phyloP scores from a whole-genome alignment of 2,888 invertebrate species.

The Melipona beecheii region DNA sequence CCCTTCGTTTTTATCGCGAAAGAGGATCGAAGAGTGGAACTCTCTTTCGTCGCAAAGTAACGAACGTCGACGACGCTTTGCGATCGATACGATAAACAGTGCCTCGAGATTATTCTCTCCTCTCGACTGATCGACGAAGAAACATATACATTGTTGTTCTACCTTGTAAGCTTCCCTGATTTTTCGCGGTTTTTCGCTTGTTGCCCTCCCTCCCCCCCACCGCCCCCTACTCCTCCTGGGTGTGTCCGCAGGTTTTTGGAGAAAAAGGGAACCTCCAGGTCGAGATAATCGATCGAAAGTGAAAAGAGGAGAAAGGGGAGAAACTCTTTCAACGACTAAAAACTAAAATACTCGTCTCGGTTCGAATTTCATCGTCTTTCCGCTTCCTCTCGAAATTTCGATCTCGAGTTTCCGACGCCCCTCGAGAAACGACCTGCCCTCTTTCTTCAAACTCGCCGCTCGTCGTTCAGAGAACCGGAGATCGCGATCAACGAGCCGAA shows the following conservation, averaged over 20 bases:
- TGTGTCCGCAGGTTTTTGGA: neutral
- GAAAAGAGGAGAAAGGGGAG: neutral
- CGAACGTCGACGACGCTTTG: slow-evolving; percentile 18
- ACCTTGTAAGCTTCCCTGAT: slow-evolving; percentile 32
- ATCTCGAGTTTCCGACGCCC: neutral
- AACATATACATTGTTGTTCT: slow-evolving; percentile 34
- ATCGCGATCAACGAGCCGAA: neutral
- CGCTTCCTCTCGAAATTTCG: slow-evolving; percentile 2
- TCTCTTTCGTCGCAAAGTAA: neutral
- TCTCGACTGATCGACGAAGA: slow-evolving; percentile 53
- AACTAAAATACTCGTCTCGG: neutral
- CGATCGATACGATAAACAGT: slow-evolving; percentile 56
- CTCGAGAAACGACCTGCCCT: neutral
- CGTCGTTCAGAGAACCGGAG: neutral
- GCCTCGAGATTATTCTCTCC: slow-evolving; percentile 49
- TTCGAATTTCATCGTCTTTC: neutral
- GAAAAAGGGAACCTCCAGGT: neutral
- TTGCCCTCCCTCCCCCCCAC: too few species aligned
- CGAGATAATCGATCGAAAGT: neutral
- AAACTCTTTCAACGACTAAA: neutral
- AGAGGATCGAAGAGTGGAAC: neutral
- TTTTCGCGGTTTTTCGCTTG: slow-evolving; percentile 36
- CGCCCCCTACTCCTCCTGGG: too few species aligned
- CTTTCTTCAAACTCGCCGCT: neutral
- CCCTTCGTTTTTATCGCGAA: neutral